phyloP scores from a whole-genome alignment of 2,888 invertebrate genomes.

The Teleogryllus oceanicus region DNA sequence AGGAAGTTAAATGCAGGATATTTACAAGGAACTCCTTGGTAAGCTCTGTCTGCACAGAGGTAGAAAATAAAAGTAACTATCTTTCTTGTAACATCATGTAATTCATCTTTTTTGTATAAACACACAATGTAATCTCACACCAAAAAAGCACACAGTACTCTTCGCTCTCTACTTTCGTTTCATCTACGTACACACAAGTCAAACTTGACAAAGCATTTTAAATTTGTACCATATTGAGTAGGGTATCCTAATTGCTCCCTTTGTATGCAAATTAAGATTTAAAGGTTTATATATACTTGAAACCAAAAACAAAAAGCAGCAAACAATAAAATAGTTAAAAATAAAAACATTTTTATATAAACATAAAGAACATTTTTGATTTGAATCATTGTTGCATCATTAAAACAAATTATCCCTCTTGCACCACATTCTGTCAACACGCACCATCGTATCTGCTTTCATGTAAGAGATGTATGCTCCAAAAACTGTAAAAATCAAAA shows the following conservation, averaged over 20 bases:
- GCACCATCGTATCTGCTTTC: too few relatives aligned
- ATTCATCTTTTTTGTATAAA: conserved; percentile 31
- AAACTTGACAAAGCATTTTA: conserved; percentile 9
- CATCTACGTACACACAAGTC: conserved; percentile 5
- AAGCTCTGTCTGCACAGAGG: background rate
- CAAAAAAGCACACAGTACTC: conserved; percentile 32
- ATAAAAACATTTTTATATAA: too few relatives aligned
- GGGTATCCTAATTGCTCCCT: conserved; percentile 5
- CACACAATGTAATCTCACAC: conserved; percentile 32
- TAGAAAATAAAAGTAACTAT: conserved; percentile 7
- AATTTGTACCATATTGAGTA: conserved; percentile 1
- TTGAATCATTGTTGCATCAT: too few relatives aligned
- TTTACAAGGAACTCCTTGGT: background rate
- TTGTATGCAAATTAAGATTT: background rate
- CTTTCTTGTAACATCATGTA: conserved; percentile 7
- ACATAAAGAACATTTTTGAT: too few relatives aligned
- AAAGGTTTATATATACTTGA: background rate
- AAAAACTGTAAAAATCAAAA: too few relatives aligned
- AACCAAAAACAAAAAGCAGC: background rate
- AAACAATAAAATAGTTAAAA: background rate
- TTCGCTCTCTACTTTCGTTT: conserved; percentile 19
- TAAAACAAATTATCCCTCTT: too few relatives aligned
- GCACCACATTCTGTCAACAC: too few relatives aligned
- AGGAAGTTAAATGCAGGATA: conserved; percentile 38
- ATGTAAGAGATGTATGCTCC: too few relatives aligned